Evolutionary conservation across 2,797 vertebrate genomes (phyloP), one percentile per base, ranked within the genome.

Genomic region (Acanthis flammea): DNA sequence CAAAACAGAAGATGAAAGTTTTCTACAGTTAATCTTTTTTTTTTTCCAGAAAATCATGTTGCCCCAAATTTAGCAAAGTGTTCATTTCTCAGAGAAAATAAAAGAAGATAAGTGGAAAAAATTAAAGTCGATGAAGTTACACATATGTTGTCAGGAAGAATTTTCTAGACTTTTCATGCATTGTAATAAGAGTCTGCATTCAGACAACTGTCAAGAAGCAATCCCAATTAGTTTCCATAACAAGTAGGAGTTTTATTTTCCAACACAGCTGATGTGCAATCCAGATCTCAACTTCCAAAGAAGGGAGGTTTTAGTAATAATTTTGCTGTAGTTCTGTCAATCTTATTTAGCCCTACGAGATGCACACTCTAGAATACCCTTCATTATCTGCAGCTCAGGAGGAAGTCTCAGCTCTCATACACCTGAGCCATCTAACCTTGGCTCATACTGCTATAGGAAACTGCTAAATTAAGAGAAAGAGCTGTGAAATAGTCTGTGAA

Each of bases 371-470:
- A 35, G 47, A 85, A 61, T 44, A 21, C 1, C 1, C 5, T 9
- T 55, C 9, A 4, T 70, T 47, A 47, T 66, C 33, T n/a, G 23
- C 9, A 62, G 30, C 14, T 55, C n/a, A 24, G 22, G n/a, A 55
- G 22, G 14, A 33, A 33, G n/a, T 24, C 22, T 3, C n/a, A 55
- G 14, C 4, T 81, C 33, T 0, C 0, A 21, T 44, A 33, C 8
- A 1, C 4, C 12, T 1, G 13, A 63, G 24, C 7, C 14, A 25
- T 25, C n/a, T n/a, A 74, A 50, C 6, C 6, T 63, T 55, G 28
- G 6, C 3, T 86, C 21, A 25, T 55, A 23, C 11, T 48, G 31
- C 25, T 74, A n/a, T 66, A 73, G 9, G 10, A 86, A 92, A 48
- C 2, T 19, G 7, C 7, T 67, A 37, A 75, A 54, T 30, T 1